Evolutionary conservation across 2,797 vertebrate genomes (phyloP).

Genomic region (Austrolebias charrua): DNA sequence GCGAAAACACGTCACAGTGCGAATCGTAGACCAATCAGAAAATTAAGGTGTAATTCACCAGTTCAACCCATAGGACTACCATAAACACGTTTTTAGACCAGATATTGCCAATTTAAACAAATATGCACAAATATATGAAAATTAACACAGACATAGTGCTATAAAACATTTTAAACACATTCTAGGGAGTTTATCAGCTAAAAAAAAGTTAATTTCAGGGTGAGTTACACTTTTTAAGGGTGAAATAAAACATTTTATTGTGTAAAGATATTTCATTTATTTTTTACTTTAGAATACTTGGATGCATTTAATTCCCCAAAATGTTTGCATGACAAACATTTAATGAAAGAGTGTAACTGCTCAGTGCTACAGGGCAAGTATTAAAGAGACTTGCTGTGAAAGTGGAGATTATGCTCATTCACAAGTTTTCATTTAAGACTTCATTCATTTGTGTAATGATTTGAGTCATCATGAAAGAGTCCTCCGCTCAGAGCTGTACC

Average conservation of each 20-base stretch:
- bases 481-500: constrained; percentile 52
- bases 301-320: background rate
- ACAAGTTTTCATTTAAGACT: constrained; percentile 11
- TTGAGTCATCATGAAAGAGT: constrained; percentile 72
- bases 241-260: background rate
- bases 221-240: too few relatives aligned
- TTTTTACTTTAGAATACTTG: background rate
- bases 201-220: too few relatives aligned
- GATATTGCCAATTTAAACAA: too few relatives aligned
- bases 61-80: too few relatives aligned
- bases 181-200: too few relatives aligned
- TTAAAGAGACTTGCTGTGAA: background rate
- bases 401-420: constrained; percentile 13
- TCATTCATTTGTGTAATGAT: constrained; percentile 54
- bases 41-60: too few relatives aligned
- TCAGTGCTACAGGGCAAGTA: background rate
- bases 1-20: too few relatives aligned
- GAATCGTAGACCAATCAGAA: too few relatives aligned
- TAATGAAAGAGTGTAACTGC: background rate
- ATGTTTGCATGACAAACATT: constrained; percentile 7
- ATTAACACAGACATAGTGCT: too few relatives aligned
- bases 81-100: too few relatives aligned
- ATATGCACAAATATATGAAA: too few relatives aligned
- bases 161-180: too few relatives aligned
- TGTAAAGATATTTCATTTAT: background rate